Evolutionary conservation across 2,888 invertebrate genomes (phyloP).

Genomic region (Atrina japonica): DNA sequence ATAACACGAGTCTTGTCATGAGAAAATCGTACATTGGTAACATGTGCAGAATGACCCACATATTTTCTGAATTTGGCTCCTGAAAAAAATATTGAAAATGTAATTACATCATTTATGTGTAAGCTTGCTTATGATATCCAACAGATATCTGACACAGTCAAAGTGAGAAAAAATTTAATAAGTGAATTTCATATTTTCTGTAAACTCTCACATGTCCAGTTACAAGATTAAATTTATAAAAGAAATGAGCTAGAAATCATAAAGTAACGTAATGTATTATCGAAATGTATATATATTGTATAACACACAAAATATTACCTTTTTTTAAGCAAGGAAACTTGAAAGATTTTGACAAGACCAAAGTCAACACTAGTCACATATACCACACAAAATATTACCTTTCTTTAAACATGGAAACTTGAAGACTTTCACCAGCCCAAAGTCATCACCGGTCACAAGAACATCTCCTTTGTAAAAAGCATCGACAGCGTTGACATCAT

Average conservation of each 20-base stretch:
- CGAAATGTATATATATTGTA: too few species aligned
- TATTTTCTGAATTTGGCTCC: conserved; percentile 81
- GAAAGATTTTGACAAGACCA: conserved; percentile 80
- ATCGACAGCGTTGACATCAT: conserved; percentile 80
- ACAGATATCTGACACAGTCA: too few species aligned
- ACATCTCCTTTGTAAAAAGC: conserved; percentile 74
- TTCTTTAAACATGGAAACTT: conserved; percentile 79
- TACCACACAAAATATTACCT: conserved; percentile 74
- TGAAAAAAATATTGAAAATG: conserved; percentile 49
- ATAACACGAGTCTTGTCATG: conserved; percentile 78
- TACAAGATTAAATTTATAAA: background rate
- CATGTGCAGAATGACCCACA: conserved; percentile 81
- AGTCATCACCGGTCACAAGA: conserved; percentile 80
- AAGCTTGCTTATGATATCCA: too few species aligned
- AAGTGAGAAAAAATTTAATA: too few species aligned
- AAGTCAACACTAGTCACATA: conserved; percentile 80
- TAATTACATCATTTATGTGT: background rate
- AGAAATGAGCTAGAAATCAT: background rate
- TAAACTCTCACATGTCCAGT: background rate
- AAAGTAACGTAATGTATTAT: too few species aligned
- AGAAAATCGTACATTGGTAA: conserved; percentile 81
- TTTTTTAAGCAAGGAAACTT: conserved; percentile 79
- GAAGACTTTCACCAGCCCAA: conserved; percentile 80
- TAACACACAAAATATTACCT: conserved; percentile 74
- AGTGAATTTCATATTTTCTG: background rate